A percentile compares a stretch with the other conserved stretches of the same genome.
These are phyloP conservation scores for Thomomys bottae DNA, from an alignment of 2,113 vertebrate species.

Conservation along the genomic window DNA sequence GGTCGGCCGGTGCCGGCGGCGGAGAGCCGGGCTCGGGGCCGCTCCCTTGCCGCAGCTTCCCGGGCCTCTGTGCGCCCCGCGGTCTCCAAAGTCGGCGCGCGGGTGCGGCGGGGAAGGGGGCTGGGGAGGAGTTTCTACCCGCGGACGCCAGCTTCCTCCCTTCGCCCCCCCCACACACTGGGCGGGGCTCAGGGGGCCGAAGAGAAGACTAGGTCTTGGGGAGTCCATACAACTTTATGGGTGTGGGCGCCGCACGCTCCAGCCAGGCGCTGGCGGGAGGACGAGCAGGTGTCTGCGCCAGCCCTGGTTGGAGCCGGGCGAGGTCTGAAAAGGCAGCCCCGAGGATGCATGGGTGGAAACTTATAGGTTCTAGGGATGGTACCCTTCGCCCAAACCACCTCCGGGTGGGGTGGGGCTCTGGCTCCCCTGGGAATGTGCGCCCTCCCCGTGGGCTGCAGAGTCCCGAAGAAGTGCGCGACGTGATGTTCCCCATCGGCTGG, in stretches of 20 bases:
- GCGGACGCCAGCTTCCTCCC: neutral
- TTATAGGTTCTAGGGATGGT: too few relatives aligned
- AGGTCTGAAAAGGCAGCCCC: too few relatives aligned
- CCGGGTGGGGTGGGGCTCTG: too few relatives aligned
- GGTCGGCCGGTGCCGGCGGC: neutral
- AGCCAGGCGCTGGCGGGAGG: neutral
- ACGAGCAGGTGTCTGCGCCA: too few relatives aligned
- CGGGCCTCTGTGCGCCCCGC: neutral
- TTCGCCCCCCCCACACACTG: too few relatives aligned
- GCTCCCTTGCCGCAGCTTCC: neutral
- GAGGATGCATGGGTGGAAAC: too few relatives aligned
- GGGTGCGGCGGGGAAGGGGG: neutral
- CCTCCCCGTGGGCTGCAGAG: neutral
- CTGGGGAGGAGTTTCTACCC: neutral
- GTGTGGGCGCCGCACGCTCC: neutral
- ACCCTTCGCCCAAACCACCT: too few relatives aligned
- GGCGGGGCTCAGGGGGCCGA: neutral
- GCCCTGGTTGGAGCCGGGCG: too few relatives aligned
- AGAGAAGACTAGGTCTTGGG: constrained; percentile 32
- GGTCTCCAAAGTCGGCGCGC: constrained; percentile 50
- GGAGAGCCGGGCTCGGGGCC: neutral
- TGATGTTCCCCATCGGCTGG: neutral
- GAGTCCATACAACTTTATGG: constrained; percentile 66
- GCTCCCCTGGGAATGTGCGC: too few relatives aligned
- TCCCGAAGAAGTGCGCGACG: neutral